Evolutionary conservation across 2,888 invertebrate genomes (phyloP).

Genomic region (Pristionchus fissidentatus): DNA sequence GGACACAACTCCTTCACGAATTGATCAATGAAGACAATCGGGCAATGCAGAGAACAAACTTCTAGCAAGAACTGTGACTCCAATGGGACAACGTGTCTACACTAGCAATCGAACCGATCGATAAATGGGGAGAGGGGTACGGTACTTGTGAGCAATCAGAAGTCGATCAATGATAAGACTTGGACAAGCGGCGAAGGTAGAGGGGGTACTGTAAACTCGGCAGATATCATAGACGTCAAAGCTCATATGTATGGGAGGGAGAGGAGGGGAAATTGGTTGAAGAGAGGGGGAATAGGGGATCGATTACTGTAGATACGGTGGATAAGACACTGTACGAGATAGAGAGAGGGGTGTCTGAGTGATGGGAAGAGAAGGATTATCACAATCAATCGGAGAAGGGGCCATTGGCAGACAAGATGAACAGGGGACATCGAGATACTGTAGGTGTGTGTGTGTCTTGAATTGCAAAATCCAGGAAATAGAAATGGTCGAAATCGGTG

Average conservation of each 20-base stretch:
- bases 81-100: neutral
- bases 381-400: neutral
- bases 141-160: conserved; percentile 7
- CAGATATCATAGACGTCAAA: conserved; percentile 16
- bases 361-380: neutral
- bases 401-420: neutral
- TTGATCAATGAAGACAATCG: too few species aligned
- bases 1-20: conserved; percentile 27
- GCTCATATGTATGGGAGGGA: conserved; percentile 22
- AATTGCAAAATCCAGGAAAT: conserved; percentile 37
- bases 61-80: conserved; percentile 21
- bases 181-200: too few species aligned
- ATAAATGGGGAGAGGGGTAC: neutral
- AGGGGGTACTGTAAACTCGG: too few species aligned
- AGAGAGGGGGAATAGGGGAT: neutral
- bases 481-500: too few species aligned
- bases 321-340: neutral
- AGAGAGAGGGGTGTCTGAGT: conserved; percentile 19
- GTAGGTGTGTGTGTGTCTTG: neutral
- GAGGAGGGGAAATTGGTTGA: conserved; percentile 1
- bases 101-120: conserved; percentile 1
- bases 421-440: neutral
- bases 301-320: neutral
- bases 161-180: too few species aligned
- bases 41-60: neutral